These are phyloP conservation scores for Glaucopsyche alexis DNA, from an alignment of 2,888 invertebrate species.

Conservation along the genomic window DNA sequence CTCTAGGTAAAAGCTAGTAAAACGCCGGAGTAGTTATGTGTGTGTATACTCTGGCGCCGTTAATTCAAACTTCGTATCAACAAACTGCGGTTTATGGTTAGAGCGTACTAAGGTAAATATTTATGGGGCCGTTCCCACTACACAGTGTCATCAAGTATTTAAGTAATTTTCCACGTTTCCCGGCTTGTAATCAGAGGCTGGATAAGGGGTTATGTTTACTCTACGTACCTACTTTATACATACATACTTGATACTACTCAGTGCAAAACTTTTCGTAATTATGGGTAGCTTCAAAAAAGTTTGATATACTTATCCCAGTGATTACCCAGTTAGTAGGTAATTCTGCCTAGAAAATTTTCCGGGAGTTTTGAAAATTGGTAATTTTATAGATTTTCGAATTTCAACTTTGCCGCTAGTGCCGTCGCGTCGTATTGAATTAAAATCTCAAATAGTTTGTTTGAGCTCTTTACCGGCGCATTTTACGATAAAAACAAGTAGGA, in stretches of 20 bases:
- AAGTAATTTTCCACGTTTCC: slow-evolving; percentile 67
- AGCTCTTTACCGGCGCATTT: no score
- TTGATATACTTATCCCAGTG: no score
- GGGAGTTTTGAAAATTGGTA: no score
- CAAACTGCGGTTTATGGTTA: slow-evolving; percentile 53
- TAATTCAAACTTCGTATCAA: slow-evolving; percentile 62
- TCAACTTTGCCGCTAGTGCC: no score
- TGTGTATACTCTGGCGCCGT: slow-evolving; percentile 59
- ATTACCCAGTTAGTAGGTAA: no score
- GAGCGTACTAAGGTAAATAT: slow-evolving; percentile 52
- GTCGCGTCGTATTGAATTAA: no score
- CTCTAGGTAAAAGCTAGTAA: neutral
- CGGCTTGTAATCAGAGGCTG: slow-evolving; percentile 66
- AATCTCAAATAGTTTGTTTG: no score
- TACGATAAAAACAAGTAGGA: no score
- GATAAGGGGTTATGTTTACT: slow-evolving; percentile 39
- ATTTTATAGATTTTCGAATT: no score
- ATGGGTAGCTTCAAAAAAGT: no score
- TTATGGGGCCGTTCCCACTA: slow-evolving; percentile 46
- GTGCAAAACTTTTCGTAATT: no score
- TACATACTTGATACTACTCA: neutral
- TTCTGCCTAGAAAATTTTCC: no score
- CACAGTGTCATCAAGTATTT: slow-evolving; percentile 60
- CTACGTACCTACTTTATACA: neutral
- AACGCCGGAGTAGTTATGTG: slow-evolving; percentile 33